phyloP scores from a whole-genome alignment of 2,113 vertebrate genomes.

The Stictonetta naevosa region DNA sequence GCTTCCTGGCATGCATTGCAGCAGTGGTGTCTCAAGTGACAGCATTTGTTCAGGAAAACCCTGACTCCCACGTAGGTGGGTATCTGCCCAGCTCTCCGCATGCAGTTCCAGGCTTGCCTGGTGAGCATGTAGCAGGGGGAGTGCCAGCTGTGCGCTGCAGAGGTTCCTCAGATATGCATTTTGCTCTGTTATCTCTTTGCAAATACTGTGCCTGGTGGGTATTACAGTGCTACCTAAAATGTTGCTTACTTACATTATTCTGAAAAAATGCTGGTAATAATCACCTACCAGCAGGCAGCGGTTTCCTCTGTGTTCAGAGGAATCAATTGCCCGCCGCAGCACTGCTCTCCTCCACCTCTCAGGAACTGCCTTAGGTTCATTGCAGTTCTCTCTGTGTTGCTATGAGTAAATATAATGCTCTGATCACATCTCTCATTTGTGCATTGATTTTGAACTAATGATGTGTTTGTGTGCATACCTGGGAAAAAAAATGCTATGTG shows the following conservation, averaged over 20 bases:
- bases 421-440: conserved; percentile 41
- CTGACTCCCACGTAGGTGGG: neutral
- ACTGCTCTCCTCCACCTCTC: neutral
- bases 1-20: no score
- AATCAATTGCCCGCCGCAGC: conserved; percentile 2
- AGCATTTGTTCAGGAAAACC: neutral
- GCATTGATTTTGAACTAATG: conserved; percentile 45
- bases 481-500: neutral
- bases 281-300: conserved; percentile 27
- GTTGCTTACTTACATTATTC: neutral
- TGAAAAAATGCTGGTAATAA: conserved; percentile 1
- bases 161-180: neutral
- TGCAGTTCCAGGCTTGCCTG: fast-evolving
- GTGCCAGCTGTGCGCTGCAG: neutral
- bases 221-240: neutral
- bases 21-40: no score
- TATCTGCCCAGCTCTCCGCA: neutral
- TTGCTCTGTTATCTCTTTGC: neutral
- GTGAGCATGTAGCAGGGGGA: neutral
- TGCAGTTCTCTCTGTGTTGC: neutral
- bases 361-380: neutral
- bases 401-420: conserved; percentile 12
- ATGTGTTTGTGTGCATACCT: conserved; percentile 10
- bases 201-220: neutral
- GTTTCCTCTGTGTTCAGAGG: conserved; percentile 1